These are phyloP conservation scores for Entomyzon cyanotis DNA, from an alignment of 2,113 vertebrate genomes.

Conservation along the genomic window DNA sequence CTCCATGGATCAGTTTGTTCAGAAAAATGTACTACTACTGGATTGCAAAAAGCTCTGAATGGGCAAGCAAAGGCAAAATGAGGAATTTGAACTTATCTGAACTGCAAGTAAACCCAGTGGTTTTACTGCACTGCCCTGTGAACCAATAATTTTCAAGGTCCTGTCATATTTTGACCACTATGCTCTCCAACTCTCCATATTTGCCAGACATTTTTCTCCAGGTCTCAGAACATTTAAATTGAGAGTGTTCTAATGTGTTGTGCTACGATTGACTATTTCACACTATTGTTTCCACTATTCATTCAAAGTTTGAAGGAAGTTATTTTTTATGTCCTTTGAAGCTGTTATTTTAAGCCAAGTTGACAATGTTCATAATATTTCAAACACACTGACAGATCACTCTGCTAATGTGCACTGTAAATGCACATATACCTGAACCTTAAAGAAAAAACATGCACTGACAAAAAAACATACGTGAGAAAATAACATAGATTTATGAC, in stretches of 20 bases:
- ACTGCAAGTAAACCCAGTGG: not conserved
- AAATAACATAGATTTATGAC: slow-evolving; percentile 45
- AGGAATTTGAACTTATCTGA: not conserved
- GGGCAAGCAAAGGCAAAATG: not conserved
- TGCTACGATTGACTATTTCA: not conserved
- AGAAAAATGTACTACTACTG: not conserved
- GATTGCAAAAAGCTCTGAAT: not conserved
- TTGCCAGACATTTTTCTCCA: not conserved
- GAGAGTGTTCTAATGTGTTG: not conserved
- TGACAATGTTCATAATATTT: slow-evolving; percentile 61
- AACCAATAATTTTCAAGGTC: not conserved
- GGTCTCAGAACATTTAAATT: not conserved
- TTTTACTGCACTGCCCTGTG: not conserved
- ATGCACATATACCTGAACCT: not conserved
- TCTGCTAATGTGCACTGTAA: slow-evolving; percentile 32
- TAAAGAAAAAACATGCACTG: slow-evolving; percentile 8
- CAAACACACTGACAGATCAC: not conserved
- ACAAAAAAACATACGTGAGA: slow-evolving; percentile 7
- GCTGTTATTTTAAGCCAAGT: slow-evolving; percentile 45
- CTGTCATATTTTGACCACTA: not conserved
- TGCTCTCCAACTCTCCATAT: not conserved
- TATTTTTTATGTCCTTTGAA: slow-evolving; percentile 49
- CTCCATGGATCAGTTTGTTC: not conserved
- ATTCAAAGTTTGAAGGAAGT: slow-evolving; percentile 33
- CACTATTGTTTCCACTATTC: slow-evolving; percentile 7